Evolutionary conservation across 2,888 invertebrate genomes (phyloP), one percentile per base, ranked within the genome.

Genomic region (Cantharis rustica): DNA sequence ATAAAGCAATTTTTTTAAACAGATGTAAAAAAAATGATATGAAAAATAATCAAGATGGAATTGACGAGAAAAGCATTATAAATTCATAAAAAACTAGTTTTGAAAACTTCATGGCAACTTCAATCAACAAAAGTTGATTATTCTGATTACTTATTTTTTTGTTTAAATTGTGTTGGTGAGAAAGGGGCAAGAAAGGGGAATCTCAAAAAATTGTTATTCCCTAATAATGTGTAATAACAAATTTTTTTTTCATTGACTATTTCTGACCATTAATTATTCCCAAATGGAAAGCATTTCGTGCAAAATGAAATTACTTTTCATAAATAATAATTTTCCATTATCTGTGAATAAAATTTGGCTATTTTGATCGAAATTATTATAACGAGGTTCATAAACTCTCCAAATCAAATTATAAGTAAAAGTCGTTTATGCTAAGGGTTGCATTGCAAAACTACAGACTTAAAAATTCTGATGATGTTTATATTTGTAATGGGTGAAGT

Each of bases 401-500:
- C 47, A 47, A 47, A 47, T 47, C 47, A 47, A 47, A n/a, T 63
- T 10, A 16, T 15, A 16, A 27, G 62, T 27, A 63, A 63, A 61
- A 64, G 20, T 47, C 47, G 61, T 31, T 69, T 62, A 16, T 16
- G 47, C n/a, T 47, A 47, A 47, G 47, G 47, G 47, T n/a, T 47
- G n/a, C 47, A 47, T n/a, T 47, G 47, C 47, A 47, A 47, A n/a
- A 47, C 47, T n/a, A n/a, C 4, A 47, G 47, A 47, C n/a, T 47
- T 47, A 68, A 73, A 68, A 62, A 63, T 63, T 61, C 68, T 73
- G 61, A 26, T n/a, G 71, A 73, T 73, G 72, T 72, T 75, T 78
- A 82, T 80, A 81, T 80, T 80, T 79, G 79, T 77, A 82, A 81
- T 80, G 80, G 79, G 78, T 71, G 66, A 78, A 72, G 81, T 80